Percentiles rank a stretch among this genome's conserved stretches.
These are phyloP conservation scores for Xenus cinereus DNA, from an alignment of 2,113 vertebrate genomes.

Conservation along the genomic window DNA sequence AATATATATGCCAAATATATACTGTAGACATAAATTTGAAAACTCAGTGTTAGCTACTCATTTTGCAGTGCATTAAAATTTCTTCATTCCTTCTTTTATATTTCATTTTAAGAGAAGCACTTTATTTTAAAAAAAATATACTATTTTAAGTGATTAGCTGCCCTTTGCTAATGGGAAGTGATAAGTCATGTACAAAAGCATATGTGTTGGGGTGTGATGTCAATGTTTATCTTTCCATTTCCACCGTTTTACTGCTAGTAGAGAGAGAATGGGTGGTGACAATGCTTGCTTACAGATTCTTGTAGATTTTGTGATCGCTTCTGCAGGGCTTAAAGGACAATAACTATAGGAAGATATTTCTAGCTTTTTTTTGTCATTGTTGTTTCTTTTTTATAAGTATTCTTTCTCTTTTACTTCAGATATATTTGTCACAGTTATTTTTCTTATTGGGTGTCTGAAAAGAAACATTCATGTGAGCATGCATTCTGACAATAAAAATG, in stretches of 20 bases:
- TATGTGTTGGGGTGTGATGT: not conserved
- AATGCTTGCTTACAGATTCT: not conserved
- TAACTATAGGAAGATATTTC: not conserved
- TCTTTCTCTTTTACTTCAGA: not conserved
- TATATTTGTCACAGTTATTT: not conserved
- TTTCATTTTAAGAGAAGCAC: slow-evolving; percentile 16
- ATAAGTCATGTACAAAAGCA: not conserved
- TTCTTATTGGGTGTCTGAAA: not conserved
- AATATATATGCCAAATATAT: not conserved
- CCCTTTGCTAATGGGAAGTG: slow-evolving; percentile 3
- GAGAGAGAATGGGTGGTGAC: not conserved
- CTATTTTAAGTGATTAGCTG: slow-evolving; percentile 6
- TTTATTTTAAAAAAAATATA: not conserved
- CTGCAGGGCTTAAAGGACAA: not conserved
- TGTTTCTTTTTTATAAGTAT: not conserved
- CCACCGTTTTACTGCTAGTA: not conserved
- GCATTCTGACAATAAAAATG: not conserved
- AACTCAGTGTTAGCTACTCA: not conserved
- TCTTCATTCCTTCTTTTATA: not conserved
- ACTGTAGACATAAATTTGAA: not conserved
- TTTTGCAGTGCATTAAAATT: not conserved
- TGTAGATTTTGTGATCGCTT: not conserved
- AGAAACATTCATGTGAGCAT: not conserved
- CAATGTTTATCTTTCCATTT: not conserved
- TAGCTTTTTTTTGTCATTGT: not conserved